These are phyloP conservation scores for Neopipo cinnamomea DNA, from an alignment of 2,113 vertebrate species.

Conservation along the genomic window DNA sequence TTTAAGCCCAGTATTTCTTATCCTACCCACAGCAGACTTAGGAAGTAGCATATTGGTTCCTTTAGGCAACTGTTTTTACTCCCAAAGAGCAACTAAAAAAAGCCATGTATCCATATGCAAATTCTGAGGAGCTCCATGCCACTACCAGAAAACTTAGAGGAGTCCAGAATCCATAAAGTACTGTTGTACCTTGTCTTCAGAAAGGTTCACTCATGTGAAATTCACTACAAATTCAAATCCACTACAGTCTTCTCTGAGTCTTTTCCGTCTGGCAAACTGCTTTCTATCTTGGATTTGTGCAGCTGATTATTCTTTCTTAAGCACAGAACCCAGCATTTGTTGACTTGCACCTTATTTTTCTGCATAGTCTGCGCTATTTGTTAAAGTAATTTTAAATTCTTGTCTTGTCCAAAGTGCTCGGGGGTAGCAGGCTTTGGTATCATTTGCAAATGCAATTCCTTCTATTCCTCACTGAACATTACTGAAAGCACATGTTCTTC, in stretches of 20 bases:
- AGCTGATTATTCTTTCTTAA: background rate
- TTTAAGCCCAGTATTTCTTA: background rate
- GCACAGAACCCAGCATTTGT: background rate
- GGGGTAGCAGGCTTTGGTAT: slow-evolving; percentile 16
- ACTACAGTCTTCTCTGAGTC: background rate
- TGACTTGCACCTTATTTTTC: slow-evolving; percentile 9
- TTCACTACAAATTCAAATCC: background rate
- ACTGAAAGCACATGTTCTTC: slow-evolving; percentile 52
- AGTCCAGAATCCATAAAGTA: background rate
- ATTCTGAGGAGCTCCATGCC: background rate
- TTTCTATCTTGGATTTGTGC: background rate
- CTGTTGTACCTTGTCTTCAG: background rate
- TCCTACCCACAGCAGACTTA: background rate
- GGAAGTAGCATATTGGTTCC: background rate
- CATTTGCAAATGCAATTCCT: slow-evolving; percentile 56
- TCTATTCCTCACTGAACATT: slow-evolving; percentile 25
- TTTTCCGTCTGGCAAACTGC: background rate
- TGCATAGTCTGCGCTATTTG: background rate
- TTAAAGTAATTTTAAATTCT: slow-evolving; percentile 41
- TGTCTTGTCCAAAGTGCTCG: slow-evolving; percentile 20
- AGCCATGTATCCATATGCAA: background rate
- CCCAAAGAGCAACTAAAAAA: background rate
- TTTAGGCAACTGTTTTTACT: background rate
- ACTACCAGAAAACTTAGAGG: background rate
- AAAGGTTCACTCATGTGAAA: background rate